Conservation (phyloP, 1,140 invertebrate genomes). For the Ridgeia piscesae region DNA sequence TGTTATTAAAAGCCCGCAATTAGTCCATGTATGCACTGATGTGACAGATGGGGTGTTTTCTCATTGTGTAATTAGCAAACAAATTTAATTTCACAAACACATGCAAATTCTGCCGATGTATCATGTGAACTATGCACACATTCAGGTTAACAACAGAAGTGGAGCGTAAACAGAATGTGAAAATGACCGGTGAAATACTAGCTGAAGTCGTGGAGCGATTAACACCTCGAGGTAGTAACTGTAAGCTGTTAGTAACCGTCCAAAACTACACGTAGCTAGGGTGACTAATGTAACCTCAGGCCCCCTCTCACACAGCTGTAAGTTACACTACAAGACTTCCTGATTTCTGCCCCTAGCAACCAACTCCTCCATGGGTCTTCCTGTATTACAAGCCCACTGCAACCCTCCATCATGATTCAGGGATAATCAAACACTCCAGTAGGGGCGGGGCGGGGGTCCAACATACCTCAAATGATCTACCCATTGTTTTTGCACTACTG, state of each 20-base stretch:
- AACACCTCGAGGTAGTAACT: neutral
- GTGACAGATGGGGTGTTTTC: neutral
- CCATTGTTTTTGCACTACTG: no score
- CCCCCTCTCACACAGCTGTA: neutral
- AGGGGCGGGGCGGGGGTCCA: no score
- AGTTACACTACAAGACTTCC: neutral
- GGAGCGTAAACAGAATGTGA: neutral
- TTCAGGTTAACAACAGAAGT: neutral
- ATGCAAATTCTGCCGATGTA: neutral
- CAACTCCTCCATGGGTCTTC: no score
- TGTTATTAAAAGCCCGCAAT: neutral
- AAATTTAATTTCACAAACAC: neutral
- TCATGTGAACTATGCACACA: neutral
- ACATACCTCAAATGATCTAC: no score
- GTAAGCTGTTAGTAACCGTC: neutral
- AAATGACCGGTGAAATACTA: neutral
- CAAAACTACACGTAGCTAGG: neutral
- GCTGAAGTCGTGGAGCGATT: neutral
- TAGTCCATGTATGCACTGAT: neutral
- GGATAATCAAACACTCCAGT: no score
- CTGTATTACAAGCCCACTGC: no score
- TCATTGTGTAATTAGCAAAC: neutral
- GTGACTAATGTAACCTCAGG: neutral
- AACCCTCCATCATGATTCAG: no score
- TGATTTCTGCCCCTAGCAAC: neutral